Evolutionary conservation across 2,888 invertebrate species (phyloP).

Genomic region (Teleiodes luculella): DNA sequence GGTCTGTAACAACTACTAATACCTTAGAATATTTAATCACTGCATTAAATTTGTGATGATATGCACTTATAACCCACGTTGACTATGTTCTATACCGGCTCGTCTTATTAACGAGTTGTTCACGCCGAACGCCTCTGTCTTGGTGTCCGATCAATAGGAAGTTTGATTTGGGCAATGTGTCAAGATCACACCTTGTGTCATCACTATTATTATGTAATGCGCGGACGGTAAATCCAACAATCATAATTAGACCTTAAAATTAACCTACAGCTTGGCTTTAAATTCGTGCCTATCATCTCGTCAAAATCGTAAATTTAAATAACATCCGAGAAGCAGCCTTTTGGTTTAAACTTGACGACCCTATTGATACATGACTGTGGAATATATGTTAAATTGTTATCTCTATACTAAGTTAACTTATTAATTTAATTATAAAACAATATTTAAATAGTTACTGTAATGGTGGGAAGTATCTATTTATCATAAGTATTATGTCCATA

Average conservation of each 20-base stretch:
- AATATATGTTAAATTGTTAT: constrained; percentile 65
- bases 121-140: constrained; percentile 55
- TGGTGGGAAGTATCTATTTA: constrained; percentile 70
- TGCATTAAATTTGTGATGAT: constrained; percentile 77
- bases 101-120: constrained; percentile 56
- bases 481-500: constrained; percentile 55
- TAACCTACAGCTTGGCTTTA: constrained; percentile 76
- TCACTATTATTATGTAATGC: constrained; percentile 72
- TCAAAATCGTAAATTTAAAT: constrained; percentile 67
- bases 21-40: constrained; percentile 77
- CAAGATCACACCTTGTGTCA: constrained; percentile 67
- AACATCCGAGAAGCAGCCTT: constrained; percentile 77
- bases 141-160: constrained; percentile 53
- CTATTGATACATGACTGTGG: constrained; percentile 74
- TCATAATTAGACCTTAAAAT: constrained; percentile 67
- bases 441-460: constrained; percentile 68
- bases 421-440: constrained; percentile 60
- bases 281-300: constrained; percentile 74
- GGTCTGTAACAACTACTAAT: constrained; percentile 76
- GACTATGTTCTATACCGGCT: constrained; percentile 61
- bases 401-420: constrained; percentile 52
- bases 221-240: constrained; percentile 77
- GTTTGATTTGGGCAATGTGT: constrained; percentile 56
- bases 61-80: constrained; percentile 74
- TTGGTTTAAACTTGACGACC: constrained; percentile 66